Conservation (phyloP, 2,113 vertebrate genomes). For the Pogonocichla stellata region DNA sequence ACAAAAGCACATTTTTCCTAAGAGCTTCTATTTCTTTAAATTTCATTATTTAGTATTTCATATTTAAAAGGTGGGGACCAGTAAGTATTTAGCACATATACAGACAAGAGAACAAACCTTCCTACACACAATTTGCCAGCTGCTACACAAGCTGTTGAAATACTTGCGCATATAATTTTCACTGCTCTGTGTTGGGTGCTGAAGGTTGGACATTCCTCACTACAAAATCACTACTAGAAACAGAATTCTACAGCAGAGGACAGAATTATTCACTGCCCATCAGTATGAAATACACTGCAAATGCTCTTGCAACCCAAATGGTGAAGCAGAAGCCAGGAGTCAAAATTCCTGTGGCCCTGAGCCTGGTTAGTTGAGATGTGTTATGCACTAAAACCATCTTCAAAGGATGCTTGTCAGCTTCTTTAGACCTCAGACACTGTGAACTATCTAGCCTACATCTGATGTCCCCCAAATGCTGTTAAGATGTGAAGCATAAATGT, state of each 20-base stretch:
- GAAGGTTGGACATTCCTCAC: neutral
- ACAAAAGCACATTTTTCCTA: neutral
- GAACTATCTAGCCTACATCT: neutral
- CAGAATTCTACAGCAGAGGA: neutral
- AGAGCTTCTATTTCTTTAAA: neutral
- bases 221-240: neutral
- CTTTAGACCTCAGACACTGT: neutral
- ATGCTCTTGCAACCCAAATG: neutral
- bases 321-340: neutral
- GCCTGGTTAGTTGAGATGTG: neutral
- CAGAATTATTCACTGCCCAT: neutral
- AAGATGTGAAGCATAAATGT: neutral
- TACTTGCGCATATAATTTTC: neutral
- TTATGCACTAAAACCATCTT: neutral
- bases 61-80: neutral
- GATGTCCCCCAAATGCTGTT: neutral
- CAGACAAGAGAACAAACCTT: constrained; percentile 4
- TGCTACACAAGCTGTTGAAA: constrained; percentile 41
- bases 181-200: neutral
- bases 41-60: constrained; percentile 4
- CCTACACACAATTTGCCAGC: constrained; percentile 8
- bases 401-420: neutral
- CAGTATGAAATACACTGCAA: neutral
- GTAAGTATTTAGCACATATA: neutral
- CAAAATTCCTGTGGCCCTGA: neutral